Percentiles rank a stretch among this genome's conserved stretches.
These are phyloP conservation scores for Cyprinodon diabolis DNA, from an alignment of 2,797 vertebrate species.

Conservation along the genomic window DNA sequence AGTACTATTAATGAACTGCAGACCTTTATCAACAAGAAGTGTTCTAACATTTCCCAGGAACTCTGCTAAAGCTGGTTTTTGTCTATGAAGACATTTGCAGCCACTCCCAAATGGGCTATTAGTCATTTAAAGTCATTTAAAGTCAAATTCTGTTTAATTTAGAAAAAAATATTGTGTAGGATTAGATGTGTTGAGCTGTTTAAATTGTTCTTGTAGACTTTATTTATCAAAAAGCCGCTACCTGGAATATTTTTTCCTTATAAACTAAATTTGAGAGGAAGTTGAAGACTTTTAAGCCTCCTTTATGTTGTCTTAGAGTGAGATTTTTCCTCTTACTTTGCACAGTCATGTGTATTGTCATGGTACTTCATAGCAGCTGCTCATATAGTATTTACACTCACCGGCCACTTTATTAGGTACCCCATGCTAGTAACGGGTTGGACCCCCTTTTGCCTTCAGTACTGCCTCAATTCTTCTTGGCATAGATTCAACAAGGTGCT, in stretches of 20 bases:
- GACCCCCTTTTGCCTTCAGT: no score
- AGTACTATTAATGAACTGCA: not conserved
- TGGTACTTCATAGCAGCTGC: not conserved
- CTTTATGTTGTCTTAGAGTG: not conserved
- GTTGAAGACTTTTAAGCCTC: not conserved
- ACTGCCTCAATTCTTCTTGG: no score
- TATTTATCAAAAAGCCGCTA: not conserved
- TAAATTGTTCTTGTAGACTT: no score
- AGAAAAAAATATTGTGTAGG: not conserved
- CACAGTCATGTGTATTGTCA: not conserved
- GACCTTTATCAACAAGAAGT: not conserved
- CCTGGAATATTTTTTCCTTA: not conserved
- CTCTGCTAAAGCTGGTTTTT: not conserved
- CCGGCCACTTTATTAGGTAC: no score
- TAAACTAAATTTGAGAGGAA: not conserved
- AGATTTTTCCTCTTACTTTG: not conserved
- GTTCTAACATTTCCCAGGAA: not conserved
- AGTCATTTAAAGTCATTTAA: not conserved
- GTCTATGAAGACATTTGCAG: no score
- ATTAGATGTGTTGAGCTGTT: not conserved
- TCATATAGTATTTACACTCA: conserved; percentile 21
- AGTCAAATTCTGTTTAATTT: not conserved
- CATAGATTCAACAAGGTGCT: no score
- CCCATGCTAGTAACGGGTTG: no score
- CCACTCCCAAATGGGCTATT: no score